Conservation (phyloP, 2,888 invertebrate genomes). For the Cyclophora punctaria region DNA sequence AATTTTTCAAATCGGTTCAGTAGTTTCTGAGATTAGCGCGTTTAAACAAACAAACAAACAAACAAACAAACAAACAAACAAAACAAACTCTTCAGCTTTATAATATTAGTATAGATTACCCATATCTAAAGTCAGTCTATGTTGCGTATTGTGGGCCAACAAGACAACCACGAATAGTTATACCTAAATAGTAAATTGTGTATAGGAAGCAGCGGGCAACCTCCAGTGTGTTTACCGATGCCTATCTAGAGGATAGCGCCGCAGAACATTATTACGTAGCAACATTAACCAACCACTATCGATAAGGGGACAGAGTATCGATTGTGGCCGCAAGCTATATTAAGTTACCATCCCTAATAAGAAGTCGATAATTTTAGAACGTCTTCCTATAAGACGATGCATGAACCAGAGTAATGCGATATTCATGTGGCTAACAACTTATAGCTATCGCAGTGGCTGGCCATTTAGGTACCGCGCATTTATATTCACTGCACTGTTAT, state of each 20-base stretch:
- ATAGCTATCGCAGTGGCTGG: neutral
- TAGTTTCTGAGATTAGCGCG: too few relatives aligned
- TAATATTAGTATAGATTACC: too few relatives aligned
- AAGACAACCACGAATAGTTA: neutral
- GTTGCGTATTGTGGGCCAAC: too few relatives aligned
- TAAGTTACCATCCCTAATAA: slow-evolving; percentile 45
- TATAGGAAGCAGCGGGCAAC: slow-evolving; percentile 9
- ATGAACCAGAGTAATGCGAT: slow-evolving; percentile 9
- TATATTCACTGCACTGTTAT: slow-evolving; percentile 10
- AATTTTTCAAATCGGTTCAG: too few relatives aligned
- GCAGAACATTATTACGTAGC: slow-evolving; percentile 23
- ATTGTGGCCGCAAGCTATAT: slow-evolving; percentile 44
- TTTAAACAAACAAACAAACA: too few relatives aligned
- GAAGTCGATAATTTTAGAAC: slow-evolving; percentile 49
- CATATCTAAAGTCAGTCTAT: too few relatives aligned
- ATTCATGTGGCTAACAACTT: slow-evolving; percentile 1
- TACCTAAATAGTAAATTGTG: neutral
- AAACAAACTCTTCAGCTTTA: too few relatives aligned
- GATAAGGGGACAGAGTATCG: slow-evolving; percentile 25
- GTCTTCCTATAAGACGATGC: slow-evolving; percentile 29
- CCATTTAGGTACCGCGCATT: neutral
- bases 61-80: too few relatives aligned
- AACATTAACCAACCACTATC: slow-evolving; percentile 13
- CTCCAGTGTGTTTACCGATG: slow-evolving; percentile 31
- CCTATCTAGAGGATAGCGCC: slow-evolving; percentile 25